Evolutionary conservation across 2,888 invertebrate species (phyloP).

Genomic region (Tachina fera): DNA sequence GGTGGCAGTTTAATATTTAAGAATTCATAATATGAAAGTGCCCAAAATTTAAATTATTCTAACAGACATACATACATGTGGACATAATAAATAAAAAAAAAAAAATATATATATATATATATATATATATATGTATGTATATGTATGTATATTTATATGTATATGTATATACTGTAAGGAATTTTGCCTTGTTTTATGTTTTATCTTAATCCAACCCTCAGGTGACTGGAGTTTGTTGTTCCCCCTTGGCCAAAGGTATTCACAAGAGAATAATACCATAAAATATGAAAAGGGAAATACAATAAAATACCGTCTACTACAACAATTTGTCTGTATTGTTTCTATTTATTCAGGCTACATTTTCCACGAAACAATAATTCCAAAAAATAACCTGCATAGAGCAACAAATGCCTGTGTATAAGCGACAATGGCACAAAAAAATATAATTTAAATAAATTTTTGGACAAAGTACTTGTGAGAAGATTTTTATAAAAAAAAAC

Average conservation of each 20-base stretch:
- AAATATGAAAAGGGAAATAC: neutral
- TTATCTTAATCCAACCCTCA: constrained; percentile 51
- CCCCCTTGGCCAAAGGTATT: constrained; percentile 22
- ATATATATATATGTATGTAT: too few species aligned
- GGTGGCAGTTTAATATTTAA: too few species aligned
- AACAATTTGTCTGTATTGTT: constrained; percentile 53
- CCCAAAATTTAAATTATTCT: too few species aligned
- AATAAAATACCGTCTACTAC: neutral
- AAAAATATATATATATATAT: too few species aligned
- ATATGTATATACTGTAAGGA: too few species aligned
- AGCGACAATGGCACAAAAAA: neutral
- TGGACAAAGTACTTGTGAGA: too few species aligned
- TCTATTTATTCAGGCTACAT: constrained; percentile 23
- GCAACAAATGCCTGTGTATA: neutral
- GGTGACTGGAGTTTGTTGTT: constrained; percentile 43
- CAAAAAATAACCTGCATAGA: constrained; percentile 5
- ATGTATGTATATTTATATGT: too few species aligned
- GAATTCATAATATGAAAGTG: too few species aligned
- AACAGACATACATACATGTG: too few species aligned
- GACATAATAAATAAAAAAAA: too few species aligned
- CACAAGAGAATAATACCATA: constrained; percentile 6
- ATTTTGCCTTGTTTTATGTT: neutral
- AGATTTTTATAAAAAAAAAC: too few species aligned
- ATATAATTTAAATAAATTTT: neutral
- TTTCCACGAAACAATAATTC: constrained; percentile 4